Evolutionary conservation across 2,797 vertebrate genomes (phyloP).

Genomic region (Smutsia temminckii): DNA sequence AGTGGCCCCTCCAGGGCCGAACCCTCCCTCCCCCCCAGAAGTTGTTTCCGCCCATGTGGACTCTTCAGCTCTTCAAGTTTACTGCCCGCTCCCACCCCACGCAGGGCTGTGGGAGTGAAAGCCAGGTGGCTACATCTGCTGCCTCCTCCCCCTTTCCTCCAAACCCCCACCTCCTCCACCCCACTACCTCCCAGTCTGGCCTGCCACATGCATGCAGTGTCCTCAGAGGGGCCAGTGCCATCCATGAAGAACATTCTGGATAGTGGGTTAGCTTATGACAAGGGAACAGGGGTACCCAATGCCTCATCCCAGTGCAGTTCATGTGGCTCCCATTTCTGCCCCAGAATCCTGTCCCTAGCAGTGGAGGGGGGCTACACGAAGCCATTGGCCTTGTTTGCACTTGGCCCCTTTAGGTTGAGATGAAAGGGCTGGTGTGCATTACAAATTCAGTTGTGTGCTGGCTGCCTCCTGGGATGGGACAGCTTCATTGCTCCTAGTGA

Average conservation of each 20-base stretch:
- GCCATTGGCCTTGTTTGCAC: not conserved
- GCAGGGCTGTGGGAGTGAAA: not conserved
- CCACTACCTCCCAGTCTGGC: not conserved
- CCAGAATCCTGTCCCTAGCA: not conserved
- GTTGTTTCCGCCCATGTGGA: constrained; percentile 30
- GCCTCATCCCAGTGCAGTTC: not conserved
- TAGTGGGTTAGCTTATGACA: not conserved
- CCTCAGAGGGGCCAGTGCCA: not conserved
- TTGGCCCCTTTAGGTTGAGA: not conserved
- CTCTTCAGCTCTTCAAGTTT: constrained; percentile 44
- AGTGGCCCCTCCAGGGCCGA: not conserved
- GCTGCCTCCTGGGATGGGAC: not conserved
- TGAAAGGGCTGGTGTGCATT: not conserved
- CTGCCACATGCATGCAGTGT: not conserved
- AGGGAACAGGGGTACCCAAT: not conserved
- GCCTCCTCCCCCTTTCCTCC: not conserved
- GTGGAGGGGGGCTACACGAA: not conserved
- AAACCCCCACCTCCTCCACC: too few species aligned
- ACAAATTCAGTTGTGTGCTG: not conserved
- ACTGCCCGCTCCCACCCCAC: not conserved
- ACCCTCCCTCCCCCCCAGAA: constrained; percentile 29
- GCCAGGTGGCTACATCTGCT: constrained; percentile 63
- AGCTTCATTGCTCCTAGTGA: not conserved
- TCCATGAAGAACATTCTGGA: not conserved
- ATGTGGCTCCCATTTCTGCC: not conserved